Evolutionary conservation across 2,113 vertebrate species (phyloP).

Genomic region (Fregata magnificens): DNA sequence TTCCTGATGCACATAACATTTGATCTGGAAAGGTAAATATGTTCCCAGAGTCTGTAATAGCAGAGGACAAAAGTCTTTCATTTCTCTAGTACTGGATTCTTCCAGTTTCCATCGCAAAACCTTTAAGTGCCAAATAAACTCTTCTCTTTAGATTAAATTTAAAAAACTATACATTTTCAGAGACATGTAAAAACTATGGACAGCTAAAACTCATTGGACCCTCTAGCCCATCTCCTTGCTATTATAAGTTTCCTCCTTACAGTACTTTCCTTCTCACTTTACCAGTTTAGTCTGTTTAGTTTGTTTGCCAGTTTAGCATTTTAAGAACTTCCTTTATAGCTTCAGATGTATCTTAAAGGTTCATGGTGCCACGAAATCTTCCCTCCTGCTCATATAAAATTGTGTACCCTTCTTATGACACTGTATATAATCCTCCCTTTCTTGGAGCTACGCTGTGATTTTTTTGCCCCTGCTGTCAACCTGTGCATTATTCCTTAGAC

Average conservation of each 20-base stretch:
- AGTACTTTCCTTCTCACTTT: not conserved
- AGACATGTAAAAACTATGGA: not conserved
- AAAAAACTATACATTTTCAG: not conserved
- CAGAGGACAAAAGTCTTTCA: not conserved
- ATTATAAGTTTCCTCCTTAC: not conserved
- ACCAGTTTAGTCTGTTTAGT: not conserved
- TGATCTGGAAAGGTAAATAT: not conserved
- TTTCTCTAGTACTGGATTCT: not conserved
- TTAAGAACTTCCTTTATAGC: not conserved
- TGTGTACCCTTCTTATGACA: not conserved
- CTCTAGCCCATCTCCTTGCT: not conserved
- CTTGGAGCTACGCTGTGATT: not conserved
- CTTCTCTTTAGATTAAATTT: not conserved
- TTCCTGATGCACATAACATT: not conserved
- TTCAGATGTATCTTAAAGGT: not conserved
- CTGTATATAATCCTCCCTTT: not conserved
- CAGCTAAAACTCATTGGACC: not conserved
- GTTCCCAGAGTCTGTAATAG: not conserved
- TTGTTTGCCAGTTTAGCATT: not conserved
- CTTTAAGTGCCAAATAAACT: not conserved
- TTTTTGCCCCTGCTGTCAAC: not conserved
- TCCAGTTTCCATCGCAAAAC: not conserved
- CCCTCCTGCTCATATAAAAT: not conserved
- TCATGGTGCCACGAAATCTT: not conserved
- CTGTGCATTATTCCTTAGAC: not conserved